Evolutionary conservation across 2,888 invertebrate genomes (phyloP), one percentile per base, ranked within the genome.

Genomic region (Adelognathus sp.): DNA sequence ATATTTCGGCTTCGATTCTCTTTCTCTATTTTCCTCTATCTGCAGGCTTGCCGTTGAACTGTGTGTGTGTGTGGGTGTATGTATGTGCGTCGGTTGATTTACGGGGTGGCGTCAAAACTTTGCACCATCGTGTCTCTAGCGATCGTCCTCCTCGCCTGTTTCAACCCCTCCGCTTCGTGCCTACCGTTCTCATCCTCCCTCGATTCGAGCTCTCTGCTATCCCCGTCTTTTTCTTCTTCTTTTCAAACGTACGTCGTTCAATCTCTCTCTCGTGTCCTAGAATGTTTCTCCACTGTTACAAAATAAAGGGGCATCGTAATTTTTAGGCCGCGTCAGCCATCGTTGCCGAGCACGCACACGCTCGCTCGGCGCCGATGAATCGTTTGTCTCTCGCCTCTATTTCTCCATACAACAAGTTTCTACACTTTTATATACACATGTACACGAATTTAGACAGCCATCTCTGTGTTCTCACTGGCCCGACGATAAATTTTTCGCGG

Each of bases 21-120:
- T 29, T 18, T 6, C 24, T 71, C 39, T 14, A 29, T 63, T n/a
- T n/a, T n/a, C n/a, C 50, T 21, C 21, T 21, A 21, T 9, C 7
- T 11, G 50, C 3, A 11, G n/a, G 69, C 56, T 46, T 39, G 11
- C 27, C 36, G 33, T 33, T 44, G 1, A 11, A 52, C 18, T 39
- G 14, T 29, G 41, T 52, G 21, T 61, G 64, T 76, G 67, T 67
- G 64, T 63, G 36, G 63, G 84, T 31, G 76, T 79, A 84, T 82
- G 64, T 77, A 81, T 16, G 71, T 78, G 84, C 82, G 73, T 60
- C 61, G 80, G 74, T 85, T 90, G 90, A 90, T 90, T 90, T 90
- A 90, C 89, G 89, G 86, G 86, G 84, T 86, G 86, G 83, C 88
- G 87, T 90, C 89, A 89, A 90, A 91, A 91, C 89, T 90, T 91